Evolutionary conservation across 2,797 vertebrate species (phyloP).

Genomic region (Hemitrygon akajei): DNA sequence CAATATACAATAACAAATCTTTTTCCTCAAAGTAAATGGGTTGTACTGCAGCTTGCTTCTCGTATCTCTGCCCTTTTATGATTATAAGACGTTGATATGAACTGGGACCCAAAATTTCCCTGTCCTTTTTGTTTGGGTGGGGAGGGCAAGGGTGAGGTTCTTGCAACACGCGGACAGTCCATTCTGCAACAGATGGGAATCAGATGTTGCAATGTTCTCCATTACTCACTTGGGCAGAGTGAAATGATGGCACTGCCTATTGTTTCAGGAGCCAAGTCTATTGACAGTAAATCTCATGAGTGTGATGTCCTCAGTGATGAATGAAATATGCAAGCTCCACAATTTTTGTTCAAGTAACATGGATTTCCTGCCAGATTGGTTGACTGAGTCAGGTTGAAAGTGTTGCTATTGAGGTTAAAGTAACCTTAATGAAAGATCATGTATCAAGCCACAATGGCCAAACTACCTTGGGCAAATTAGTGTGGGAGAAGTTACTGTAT

Average conservation of each 20-base stretch:
- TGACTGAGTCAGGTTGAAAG: background rate
- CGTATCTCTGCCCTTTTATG: background rate
- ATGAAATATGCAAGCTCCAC: too few relatives aligned
- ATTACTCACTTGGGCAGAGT: background rate
- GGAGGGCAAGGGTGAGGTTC: background rate
- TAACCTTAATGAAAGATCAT: background rate
- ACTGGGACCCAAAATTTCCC: background rate
- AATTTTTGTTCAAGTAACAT: too few relatives aligned
- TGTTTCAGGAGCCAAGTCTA: background rate
- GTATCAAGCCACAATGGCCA: background rate
- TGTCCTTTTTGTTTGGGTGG: background rate
- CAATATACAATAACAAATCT: too few relatives aligned
- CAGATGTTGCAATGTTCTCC: background rate
- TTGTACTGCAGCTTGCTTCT: background rate
- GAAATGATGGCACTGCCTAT: background rate
- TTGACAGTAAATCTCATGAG: background rate
- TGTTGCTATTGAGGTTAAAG: background rate
- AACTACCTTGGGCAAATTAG: background rate
- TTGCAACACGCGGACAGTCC: background rate
- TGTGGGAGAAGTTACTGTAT: background rate
- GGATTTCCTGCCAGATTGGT: too few relatives aligned
- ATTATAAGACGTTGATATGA: background rate
- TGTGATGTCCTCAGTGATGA: background rate
- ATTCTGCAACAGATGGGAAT: background rate
- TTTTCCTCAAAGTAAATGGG: too few relatives aligned